Evolutionary conservation across 2,888 invertebrate genomes (phyloP).

Genomic region (Laspeyria flexula): DNA sequence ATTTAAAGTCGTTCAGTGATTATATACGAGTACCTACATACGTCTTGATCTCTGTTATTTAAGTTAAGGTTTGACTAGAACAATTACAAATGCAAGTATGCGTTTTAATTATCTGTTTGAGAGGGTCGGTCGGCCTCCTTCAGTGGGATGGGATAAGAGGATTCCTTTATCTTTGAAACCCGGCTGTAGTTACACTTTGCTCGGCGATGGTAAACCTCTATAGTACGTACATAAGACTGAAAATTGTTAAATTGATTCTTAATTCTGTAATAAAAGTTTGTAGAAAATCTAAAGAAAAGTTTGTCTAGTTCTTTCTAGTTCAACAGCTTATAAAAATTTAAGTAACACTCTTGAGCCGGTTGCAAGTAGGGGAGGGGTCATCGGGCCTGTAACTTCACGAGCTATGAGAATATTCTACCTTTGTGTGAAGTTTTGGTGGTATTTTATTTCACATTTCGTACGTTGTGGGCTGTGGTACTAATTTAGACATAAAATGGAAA

Average conservation of each 20-base stretch:
- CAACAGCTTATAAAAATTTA: slow-evolving; percentile 13
- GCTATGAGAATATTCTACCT: neutral
- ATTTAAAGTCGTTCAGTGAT: slow-evolving; percentile 1
- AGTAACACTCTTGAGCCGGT: slow-evolving; percentile 13
- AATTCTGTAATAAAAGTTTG: slow-evolving; percentile 15
- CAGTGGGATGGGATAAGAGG: slow-evolving; percentile 20
- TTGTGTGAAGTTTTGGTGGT: slow-evolving; percentile 22
- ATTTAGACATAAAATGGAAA: slow-evolving; percentile 28
- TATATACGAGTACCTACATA: neutral
- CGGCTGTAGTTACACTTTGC: slow-evolving; percentile 11
- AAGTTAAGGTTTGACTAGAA: slow-evolving; percentile 9
- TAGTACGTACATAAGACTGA: slow-evolving; percentile 8
- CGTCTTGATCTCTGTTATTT: slow-evolving; percentile 3
- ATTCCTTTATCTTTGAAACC: slow-evolving; percentile 26
- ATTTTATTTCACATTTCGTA: slow-evolving; percentile 33
- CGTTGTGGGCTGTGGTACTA: slow-evolving; percentile 10
- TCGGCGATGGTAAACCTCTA: slow-evolving; percentile 5
- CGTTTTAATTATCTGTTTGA: slow-evolving; percentile 40
- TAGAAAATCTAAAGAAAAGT: slow-evolving; percentile 7
- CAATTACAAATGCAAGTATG: slow-evolving; percentile 33
- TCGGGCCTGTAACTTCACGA: slow-evolving; percentile 2
- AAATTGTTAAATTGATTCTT: slow-evolving; percentile 29
- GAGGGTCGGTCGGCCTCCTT: slow-evolving; percentile 14
- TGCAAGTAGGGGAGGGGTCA: slow-evolving; percentile 19
- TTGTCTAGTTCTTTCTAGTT: slow-evolving; percentile 14